Percentiles rank a stretch among this genome's conserved stretches.
phyloP scores from a whole-genome alignment of 2,797 vertebrate genomes.

The Artibeus lituratus region DNA sequence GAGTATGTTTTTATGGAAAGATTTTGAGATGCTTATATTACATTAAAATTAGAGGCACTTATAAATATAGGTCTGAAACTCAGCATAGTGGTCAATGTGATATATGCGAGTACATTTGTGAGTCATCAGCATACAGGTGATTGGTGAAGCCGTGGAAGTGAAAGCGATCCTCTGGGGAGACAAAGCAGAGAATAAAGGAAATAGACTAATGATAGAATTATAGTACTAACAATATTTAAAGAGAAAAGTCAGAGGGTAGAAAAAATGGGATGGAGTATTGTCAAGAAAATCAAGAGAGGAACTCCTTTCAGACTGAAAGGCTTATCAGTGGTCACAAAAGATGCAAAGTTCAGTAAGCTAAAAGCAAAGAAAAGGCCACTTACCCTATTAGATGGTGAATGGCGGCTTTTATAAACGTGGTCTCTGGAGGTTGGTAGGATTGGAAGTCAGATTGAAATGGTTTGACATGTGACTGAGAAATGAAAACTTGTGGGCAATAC shows the following conservation, averaged over 20 bases:
- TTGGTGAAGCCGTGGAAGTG: not conserved
- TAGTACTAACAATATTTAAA: not conserved
- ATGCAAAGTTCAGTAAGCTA: not conserved
- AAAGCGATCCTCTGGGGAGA: not conserved
- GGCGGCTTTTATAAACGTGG: constrained; percentile 24
- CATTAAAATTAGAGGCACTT: not conserved
- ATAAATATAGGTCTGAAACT: not conserved
- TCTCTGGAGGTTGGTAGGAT: not conserved
- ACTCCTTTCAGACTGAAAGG: not conserved
- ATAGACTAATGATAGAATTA: not conserved
- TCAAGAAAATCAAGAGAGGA: not conserved
- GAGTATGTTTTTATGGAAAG: not conserved
- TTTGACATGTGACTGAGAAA: constrained; percentile 19
- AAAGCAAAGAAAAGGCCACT: constrained; percentile 42
- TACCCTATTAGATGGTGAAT: constrained; percentile 15
- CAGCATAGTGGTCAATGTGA: not conserved
- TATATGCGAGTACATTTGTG: not conserved
- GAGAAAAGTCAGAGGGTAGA: not conserved
- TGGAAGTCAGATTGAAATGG: not conserved
- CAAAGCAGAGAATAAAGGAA: not conserved
- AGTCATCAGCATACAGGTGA: not conserved
- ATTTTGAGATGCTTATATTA: not conserved
- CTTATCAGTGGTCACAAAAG: not conserved
- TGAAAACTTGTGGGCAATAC: not conserved
- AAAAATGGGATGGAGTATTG: not conserved